Conservation (phyloP, 2,888 invertebrate species). For the Ligdia adustata region DNA sequence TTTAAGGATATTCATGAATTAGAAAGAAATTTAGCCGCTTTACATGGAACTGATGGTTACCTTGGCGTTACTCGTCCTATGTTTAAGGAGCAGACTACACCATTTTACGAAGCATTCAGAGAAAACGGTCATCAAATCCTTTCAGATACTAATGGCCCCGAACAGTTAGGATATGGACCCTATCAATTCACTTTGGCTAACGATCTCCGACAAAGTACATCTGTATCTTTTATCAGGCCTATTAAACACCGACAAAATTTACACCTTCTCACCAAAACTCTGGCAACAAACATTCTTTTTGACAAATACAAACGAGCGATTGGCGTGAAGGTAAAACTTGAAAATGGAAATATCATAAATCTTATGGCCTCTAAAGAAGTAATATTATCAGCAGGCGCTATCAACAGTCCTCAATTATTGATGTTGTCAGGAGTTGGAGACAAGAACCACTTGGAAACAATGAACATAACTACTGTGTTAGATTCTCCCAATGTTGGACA, state of each 20-base stretch:
- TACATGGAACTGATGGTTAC: conserved; percentile 34
- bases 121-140: conserved; percentile 36
- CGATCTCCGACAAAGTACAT: conserved; percentile 43
- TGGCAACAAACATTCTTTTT: conserved; percentile 44
- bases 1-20: conserved; percentile 21
- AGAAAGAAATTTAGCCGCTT: conserved; percentile 8
- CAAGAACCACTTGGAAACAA: conserved; percentile 38
- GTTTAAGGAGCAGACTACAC: conserved; percentile 15
- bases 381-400: conserved; percentile 48
- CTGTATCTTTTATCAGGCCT: conserved; percentile 42
- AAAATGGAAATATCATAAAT: conserved; percentile 23
- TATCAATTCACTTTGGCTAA: conserved; percentile 38
- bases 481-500: conserved; percentile 46
- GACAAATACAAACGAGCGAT: conserved; percentile 34
- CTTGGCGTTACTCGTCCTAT: conserved; percentile 31
- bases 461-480: conserved; percentile 38
- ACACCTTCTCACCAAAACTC: conserved; percentile 40
- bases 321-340: conserved; percentile 42
- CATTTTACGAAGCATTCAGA: conserved; percentile 28
- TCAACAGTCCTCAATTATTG: conserved; percentile 49
- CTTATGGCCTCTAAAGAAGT: conserved; percentile 43
- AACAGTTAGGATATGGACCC: conserved; percentile 43
- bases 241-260: conserved; percentile 43
- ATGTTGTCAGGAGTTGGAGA: conserved; percentile 55
- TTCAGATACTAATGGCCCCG: conserved; percentile 41